Evolutionary conservation across 2,797 vertebrate genomes (phyloP).

Genomic region (Ciconia nigra): DNA sequence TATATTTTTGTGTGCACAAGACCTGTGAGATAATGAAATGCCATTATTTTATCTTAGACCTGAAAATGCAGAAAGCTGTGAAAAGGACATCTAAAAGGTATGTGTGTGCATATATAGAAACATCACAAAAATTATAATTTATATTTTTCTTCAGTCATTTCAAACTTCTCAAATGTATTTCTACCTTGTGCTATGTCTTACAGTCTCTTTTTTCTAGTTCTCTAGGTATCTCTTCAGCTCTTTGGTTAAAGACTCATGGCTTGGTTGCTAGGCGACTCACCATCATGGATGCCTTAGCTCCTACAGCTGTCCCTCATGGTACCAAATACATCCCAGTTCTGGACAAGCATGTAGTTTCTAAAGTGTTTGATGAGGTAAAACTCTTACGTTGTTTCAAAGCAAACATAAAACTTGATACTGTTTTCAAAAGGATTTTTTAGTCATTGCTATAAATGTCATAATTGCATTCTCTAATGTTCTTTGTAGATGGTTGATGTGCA

Average conservation of each 20-base stretch:
- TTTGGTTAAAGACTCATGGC: conserved; percentile 79
- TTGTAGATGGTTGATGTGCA: neutral
- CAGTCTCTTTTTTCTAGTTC: conserved; percentile 49
- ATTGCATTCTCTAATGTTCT: neutral
- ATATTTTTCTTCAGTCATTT: neutral
- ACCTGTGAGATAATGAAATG: neutral
- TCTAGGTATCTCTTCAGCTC: conserved; percentile 63
- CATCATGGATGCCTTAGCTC: conserved; percentile 75
- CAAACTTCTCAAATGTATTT: neutral
- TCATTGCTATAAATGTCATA: neutral
- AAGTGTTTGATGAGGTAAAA: conserved; percentile 81
- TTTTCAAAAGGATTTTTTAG: neutral
- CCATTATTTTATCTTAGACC: conserved; percentile 61
- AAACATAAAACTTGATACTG: neutral
- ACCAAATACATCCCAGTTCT: conserved; percentile 74
- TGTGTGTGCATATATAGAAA: neutral
- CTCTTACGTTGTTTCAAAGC: neutral
- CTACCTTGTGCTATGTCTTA: neutral
- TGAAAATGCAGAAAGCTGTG: neutral
- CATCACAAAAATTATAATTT: neutral
- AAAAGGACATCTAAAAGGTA: conserved; percentile 62
- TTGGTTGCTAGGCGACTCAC: conserved; percentile 77
- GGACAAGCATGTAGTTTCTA: conserved; percentile 77
- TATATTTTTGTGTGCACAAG: neutral
- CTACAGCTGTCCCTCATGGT: conserved; percentile 57